These are phyloP conservation scores for Vombatus ursinus DNA, from an alignment of 2,113 vertebrate genomes.

Conservation along the genomic window DNA sequence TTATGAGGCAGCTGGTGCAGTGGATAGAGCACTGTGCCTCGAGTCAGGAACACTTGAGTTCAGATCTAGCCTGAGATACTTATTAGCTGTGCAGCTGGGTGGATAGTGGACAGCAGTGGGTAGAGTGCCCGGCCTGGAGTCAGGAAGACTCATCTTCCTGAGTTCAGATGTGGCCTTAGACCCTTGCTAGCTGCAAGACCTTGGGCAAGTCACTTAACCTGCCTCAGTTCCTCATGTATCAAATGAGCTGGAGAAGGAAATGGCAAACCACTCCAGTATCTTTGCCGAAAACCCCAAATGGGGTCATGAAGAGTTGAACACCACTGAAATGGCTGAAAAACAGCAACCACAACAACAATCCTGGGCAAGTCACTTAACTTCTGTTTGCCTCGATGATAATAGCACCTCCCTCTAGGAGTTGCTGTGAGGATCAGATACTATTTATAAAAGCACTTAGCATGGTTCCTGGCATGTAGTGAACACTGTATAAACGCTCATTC, in stretches of 20 bases:
- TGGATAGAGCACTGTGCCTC: not conserved
- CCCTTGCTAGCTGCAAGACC: too few species aligned
- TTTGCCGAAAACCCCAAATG: not conserved
- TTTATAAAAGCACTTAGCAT: not conserved
- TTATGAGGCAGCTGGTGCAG: not conserved
- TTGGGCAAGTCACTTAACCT: too few species aligned
- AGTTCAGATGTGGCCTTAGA: too few species aligned
- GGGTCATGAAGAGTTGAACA: not conserved
- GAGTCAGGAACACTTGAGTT: not conserved
- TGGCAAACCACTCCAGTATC: not conserved
- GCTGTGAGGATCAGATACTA: not conserved
- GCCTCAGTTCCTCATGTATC: not conserved
- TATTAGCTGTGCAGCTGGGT: not conserved
- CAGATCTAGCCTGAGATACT: not conserved
- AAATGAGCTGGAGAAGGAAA: not conserved
- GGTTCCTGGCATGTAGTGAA: not conserved
- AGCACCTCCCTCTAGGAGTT: not conserved
- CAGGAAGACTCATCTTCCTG: too few species aligned
- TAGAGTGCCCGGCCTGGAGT: too few species aligned
- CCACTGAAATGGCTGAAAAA: not conserved
- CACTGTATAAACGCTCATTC: not conserved
- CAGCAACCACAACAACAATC: not conserved
- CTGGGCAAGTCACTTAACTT: not conserved
- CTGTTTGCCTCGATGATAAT: not conserved
- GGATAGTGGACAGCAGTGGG: too few species aligned